phyloP scores from a whole-genome alignment of 2,888 invertebrate genomes.

The Dynastes grantii region DNA sequence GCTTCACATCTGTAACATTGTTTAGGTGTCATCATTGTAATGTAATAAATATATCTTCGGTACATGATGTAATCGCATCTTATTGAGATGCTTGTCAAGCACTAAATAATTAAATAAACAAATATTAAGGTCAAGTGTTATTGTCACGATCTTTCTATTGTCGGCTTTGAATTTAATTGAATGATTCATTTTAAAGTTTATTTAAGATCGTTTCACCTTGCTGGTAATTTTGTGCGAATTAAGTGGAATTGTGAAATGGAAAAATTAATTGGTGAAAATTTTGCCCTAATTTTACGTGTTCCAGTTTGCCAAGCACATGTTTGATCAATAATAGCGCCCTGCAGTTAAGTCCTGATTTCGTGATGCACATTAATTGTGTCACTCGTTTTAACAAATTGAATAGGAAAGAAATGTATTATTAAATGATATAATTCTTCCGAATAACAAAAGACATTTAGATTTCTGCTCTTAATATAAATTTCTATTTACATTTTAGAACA shows the following conservation, averaged over 20 bases:
- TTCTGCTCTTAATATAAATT: too few relatives aligned
- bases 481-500: too few relatives aligned
- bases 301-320: slow-evolving; percentile 15
- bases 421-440: too few relatives aligned
- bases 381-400: too few relatives aligned
- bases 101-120: background rate
- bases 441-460: too few relatives aligned
- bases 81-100: background rate
- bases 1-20: too few relatives aligned
- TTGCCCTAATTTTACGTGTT: slow-evolving; percentile 17
- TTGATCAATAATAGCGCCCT: slow-evolving; percentile 31
- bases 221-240: too few relatives aligned
- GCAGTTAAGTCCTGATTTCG: slow-evolving; percentile 4
- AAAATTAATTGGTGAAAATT: background rate
- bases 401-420: too few relatives aligned
- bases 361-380: background rate
- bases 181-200: background rate
- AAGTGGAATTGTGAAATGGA: too few relatives aligned
- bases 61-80: background rate
- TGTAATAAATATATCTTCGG: background rate
- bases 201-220: too few relatives aligned
- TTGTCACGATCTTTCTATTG: background rate
- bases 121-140: background rate
- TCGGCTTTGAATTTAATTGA: background rate
- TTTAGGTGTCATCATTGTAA: background rate